phyloP scores from a whole-genome alignment of 2,797 vertebrate species.

The Fistularia commersonii region DNA sequence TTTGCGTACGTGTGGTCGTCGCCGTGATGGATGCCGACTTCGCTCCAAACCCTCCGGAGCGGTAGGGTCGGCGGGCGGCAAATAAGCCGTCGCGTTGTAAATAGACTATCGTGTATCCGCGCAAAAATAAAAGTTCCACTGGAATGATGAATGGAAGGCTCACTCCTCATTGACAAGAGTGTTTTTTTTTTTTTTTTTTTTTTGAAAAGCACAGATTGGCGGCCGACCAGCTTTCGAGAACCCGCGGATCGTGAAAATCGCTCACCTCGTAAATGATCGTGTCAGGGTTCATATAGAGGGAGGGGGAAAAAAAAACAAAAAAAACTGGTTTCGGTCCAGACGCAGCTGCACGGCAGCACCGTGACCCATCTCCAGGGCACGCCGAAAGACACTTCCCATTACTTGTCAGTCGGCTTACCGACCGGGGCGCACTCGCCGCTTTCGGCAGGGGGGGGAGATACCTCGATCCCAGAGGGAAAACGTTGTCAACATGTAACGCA shows the following conservation, averaged over 20 bases:
- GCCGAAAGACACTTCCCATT: conserved; percentile 64
- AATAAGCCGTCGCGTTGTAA: conserved; percentile 47
- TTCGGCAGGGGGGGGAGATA: too few relatives aligned
- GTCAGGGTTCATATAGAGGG: conserved; percentile 44
- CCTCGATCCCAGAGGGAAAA: conserved; percentile 29
- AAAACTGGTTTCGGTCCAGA: conserved; percentile 58
- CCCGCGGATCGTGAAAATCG: conserved; percentile 55
- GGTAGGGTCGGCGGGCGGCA: conserved; percentile 34
- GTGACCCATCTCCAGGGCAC: conserved; percentile 52
- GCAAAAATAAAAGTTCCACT: conserved; percentile 40
- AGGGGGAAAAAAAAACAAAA: conserved; percentile 29
- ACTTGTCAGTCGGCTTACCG: conserved; percentile 69
- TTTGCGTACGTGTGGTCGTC: conserved; percentile 55
- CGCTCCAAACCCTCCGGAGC: conserved; percentile 49
- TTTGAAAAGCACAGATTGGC: too few relatives aligned
- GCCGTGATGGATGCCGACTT: conserved; percentile 51
- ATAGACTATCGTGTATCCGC: conserved; percentile 32
- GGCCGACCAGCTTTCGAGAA: too few relatives aligned
- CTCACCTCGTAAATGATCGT: conserved; percentile 57
- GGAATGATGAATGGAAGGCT: conserved; percentile 44
- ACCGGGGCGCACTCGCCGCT: conserved; percentile 59
- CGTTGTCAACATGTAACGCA: conserved; percentile 16
- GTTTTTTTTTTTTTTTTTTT: too few relatives aligned
- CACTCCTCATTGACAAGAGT: too few relatives aligned
- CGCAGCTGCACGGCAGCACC: conserved; percentile 46